These are phyloP conservation scores for Drosophila obscura DNA, from an alignment of 1,140 invertebrate genomes.

Conservation along the genomic window DNA sequence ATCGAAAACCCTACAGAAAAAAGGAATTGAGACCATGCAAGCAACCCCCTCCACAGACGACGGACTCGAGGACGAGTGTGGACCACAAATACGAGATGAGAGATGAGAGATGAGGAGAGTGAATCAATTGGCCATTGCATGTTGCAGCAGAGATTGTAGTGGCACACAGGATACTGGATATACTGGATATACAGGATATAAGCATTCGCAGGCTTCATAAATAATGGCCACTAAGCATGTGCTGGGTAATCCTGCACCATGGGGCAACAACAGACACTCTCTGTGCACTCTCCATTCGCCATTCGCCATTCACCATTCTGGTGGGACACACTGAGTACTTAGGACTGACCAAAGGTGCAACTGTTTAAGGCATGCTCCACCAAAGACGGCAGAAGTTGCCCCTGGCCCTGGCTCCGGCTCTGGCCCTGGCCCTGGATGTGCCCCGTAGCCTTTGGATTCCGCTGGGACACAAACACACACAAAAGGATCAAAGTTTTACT, in stretches of 20 bases:
- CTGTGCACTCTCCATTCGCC: constrained; percentile 19
- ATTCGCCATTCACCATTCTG: not conserved
- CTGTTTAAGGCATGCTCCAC: constrained; percentile 31
- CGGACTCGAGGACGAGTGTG: too few species aligned
- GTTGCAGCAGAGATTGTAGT: too few species aligned
- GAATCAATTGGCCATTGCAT: too few species aligned
- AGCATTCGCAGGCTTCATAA: constrained; percentile 41
- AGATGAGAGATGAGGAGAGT: too few species aligned
- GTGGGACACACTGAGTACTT: constrained; percentile 2
- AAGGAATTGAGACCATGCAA: too few species aligned
- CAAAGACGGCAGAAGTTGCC: constrained; percentile 1
- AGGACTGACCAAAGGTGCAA: constrained; percentile 42
- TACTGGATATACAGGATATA: not conserved
- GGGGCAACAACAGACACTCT: constrained; percentile 5
- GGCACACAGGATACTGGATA: too few species aligned
- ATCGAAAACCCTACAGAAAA: too few species aligned
- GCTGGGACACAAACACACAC: constrained; percentile 25
- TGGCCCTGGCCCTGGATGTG: not conserved
- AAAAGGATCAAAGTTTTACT: constrained; percentile 54
- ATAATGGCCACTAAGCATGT: constrained; percentile 58
- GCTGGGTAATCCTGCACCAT: constrained; percentile 34
- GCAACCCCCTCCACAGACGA: too few species aligned
- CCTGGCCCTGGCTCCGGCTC: too few species aligned
- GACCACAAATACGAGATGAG: too few species aligned
- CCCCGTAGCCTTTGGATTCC: constrained; percentile 6